Conservation (phyloP, 2,888 invertebrate genomes). For the Chloroclysta siterata region DNA sequence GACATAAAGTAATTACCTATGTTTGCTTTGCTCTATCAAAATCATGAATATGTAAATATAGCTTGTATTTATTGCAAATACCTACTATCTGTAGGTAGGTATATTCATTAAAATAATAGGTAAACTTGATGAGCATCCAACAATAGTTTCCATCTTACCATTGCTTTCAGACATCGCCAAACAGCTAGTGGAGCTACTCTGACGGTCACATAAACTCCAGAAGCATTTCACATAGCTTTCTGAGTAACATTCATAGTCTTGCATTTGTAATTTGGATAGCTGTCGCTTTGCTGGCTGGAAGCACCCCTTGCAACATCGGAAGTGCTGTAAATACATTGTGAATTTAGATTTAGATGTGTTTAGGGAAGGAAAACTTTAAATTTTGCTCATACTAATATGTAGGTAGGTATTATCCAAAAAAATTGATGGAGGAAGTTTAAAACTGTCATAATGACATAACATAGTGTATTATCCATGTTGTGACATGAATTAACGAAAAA, state of each 20-base stretch:
- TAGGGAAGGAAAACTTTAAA: slow-evolving; percentile 11
- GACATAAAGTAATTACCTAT: no score
- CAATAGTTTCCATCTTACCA: no score
- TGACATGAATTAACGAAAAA: slow-evolving; percentile 3
- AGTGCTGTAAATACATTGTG: slow-evolving; percentile 50
- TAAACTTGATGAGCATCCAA: not conserved
- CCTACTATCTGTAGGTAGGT: no score
- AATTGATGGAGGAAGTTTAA: not conserved
- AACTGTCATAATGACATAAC: slow-evolving; percentile 5
- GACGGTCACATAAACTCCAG: slow-evolving; percentile 71
- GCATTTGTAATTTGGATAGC: slow-evolving; percentile 59
- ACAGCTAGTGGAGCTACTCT: slow-evolving; percentile 54
- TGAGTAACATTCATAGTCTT: slow-evolving; percentile 68
- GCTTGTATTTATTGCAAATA: no score
- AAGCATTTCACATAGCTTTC: slow-evolving; percentile 75
- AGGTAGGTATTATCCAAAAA: not conserved
- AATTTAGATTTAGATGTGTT: slow-evolving; percentile 22
- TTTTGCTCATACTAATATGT: slow-evolving; percentile 22
- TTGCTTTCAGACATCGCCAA: slow-evolving; percentile 24
- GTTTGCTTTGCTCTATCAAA: no score
- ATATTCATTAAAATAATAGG: no score
- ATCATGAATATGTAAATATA: no score
- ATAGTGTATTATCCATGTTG: no score
- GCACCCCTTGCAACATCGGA: slow-evolving; percentile 56
- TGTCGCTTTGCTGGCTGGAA: slow-evolving; percentile 56